A percentile compares a stretch with the other conserved stretches of the same genome.
These are phyloP conservation scores for Solen grandis DNA, from an alignment of 1,140 invertebrate genomes.

Conservation along the genomic window DNA sequence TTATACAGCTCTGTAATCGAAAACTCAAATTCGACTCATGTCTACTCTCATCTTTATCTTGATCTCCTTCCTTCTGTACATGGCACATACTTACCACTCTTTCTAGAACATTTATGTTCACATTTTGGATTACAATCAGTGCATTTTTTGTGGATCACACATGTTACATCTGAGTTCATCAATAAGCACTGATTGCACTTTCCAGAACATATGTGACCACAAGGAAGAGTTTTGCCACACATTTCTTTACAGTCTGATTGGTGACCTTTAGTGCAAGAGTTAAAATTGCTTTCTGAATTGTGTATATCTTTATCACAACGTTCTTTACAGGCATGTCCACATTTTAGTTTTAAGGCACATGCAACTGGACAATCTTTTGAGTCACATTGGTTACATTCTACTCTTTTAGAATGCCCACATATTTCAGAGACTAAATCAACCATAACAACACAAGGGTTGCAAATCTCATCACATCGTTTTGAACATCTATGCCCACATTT, in stretches of 20 bases:
- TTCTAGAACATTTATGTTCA: conserved; percentile 75
- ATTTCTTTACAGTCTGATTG: conserved; percentile 43
- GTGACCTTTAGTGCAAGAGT: conserved; percentile 68
- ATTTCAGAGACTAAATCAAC: conserved; percentile 34
- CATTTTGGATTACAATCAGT: conserved; percentile 77
- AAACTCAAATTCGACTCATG: too few relatives aligned
- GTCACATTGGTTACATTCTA: background rate
- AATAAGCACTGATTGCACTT: conserved; percentile 82
- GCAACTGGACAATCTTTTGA: background rate
- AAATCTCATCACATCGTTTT: background rate
- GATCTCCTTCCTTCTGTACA: conserved; percentile 84
- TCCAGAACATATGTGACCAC: conserved; percentile 68
- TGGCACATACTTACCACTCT: conserved; percentile 83
- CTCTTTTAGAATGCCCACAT: background rate
- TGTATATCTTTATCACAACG: too few relatives aligned
- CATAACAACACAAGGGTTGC: conserved; percentile 27
- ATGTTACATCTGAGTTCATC: conserved; percentile 84
- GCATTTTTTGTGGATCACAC: conserved; percentile 65
- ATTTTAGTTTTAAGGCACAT: conserved; percentile 73
- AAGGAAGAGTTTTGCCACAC: conserved; percentile 56
- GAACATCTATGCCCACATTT: background rate
- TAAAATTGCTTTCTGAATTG: too few relatives aligned
- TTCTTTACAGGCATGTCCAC: conserved; percentile 84
- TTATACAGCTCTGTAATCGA: too few relatives aligned
- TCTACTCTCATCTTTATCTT: too few relatives aligned